Base-by-base conservation (phyloP, 2,113 vertebrate species). In the Petrocephalus zakoni region DNA sequence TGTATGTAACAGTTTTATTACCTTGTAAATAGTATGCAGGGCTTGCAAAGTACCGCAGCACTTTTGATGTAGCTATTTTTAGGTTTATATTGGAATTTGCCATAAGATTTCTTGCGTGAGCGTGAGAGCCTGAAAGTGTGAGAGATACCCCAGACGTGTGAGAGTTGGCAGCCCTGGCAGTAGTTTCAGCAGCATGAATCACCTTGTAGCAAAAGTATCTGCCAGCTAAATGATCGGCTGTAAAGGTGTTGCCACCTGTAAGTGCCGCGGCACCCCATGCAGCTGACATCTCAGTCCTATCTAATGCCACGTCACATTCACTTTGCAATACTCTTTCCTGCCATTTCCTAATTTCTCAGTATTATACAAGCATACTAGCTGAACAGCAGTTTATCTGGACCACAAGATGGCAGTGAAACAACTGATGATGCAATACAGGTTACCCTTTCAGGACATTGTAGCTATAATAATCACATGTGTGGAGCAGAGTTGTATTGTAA, bases 381-480 rank as follows among this genome's bases (percentile, higher is more conserved):
- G 25, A 29, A 64, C 9, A 37, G 51, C n/a, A 21, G 47, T 15
- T 29, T 21, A 34, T 19, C 2, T 53, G 47, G 53, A 13, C 87
- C 87, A 55, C 72, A 78, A 88, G 87, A 51, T 81, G 87, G 87
- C 87, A 55, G 51, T 82, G 51, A 51, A 55, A 81, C 53, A 25
- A 34, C 13, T 82, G 52, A 22, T 56, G 49, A 82, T 22, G 42
- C 52, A 22, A 81, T n/a, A 11, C 21, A 56, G 3, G 10, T 68
- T n/a, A 10, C 10, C n/a, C 10, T 68, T 68, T n/a, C 22, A 42
- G 19, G 46, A 75, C 86, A 87, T 49, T 29, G 58, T 29, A 51
- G 25, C 21, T 87, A 49, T 21, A 42, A 49, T 15, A 13, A 64
- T 47, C 4, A 68, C 49, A 17, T 21, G n/a, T 84, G n/a, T 85